Evolutionary conservation across 2,113 vertebrate genomes (phyloP), one percentile per base, ranked within the genome.

Genomic region (Melanerpes aurifrons): DNA sequence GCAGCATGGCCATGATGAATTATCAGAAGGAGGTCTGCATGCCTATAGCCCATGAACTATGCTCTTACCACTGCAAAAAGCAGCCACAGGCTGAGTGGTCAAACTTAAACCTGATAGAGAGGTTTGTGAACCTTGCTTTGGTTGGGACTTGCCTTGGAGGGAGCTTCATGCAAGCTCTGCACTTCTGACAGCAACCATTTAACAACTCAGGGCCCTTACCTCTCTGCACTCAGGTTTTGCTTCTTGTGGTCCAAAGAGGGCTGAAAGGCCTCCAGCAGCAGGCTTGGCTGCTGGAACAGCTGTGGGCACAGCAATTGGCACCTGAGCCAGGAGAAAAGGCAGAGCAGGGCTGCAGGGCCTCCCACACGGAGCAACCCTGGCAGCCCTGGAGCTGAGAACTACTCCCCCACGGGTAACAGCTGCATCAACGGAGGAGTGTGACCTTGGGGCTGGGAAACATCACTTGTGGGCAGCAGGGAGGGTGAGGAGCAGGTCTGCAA

Each of bases 321-420:
- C 64, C 22, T 12, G 32, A 16, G 32, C 54, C 2, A 6, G 17
- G 15, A 71, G 26, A 43, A 59, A 48, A 81, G 37, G 43, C n/a
- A 50, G 20, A 22, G 48, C 48, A 35, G 43, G n/a, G 58, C 24
- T 58, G 32, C 1, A 7, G 20, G 26, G 10, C 78, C 67, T 47
- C 45, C 28, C 53, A 22, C 26, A 45, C 28, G 0, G 22, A 24
- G n/a, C 0, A 6, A 74, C 67, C 28, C 18, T 5, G 0, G 64
- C n/a, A 7, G 48, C 24, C 7, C 15, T 1, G 0, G 37, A 0
- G 0, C 59, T 25, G 0, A 20, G 32, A 77, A 15, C 29, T 28
- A 26, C 45, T 91, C 61, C 82, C 19, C 17, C 32, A 0, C 1
- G 17, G 71, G 37, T 43, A 47, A 22, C 32, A 0, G 1, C 63